A percentile compares a stretch with the other conserved stretches of the same genome.
These are phyloP conservation scores for Clunio marinus DNA, from an alignment of 2,888 invertebrate species.

Conservation along the genomic window DNA sequence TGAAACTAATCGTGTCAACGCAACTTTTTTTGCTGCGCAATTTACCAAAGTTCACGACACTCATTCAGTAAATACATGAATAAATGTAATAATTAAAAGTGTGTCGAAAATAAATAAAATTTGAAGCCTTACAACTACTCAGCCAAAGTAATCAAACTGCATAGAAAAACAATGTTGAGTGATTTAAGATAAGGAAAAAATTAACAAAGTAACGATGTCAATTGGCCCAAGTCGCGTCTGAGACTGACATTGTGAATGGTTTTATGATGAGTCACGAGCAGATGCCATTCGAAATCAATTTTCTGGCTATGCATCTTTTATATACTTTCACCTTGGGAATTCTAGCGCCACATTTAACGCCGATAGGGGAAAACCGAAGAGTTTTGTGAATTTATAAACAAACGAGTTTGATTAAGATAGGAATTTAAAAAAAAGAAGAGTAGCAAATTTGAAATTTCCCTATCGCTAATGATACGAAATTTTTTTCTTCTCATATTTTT, in stretches of 20 bases:
- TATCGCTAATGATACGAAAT: slow-evolving; percentile 18
- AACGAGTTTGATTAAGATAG: not conserved
- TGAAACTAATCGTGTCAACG: not conserved
- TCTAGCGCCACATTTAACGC: slow-evolving; percentile 14
- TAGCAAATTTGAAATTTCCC: not conserved
- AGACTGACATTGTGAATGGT: not conserved
- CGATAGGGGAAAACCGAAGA: not conserved
- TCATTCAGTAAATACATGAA: not conserved
- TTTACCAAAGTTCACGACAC: slow-evolving; percentile 8
- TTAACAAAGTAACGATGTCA: not conserved
- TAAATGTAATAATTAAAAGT: not conserved
- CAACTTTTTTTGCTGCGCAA: slow-evolving; percentile 8
- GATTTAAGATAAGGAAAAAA: not conserved
- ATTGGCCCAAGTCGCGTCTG: not conserved
- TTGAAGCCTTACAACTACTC: not conserved
- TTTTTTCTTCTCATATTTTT: not conserved
- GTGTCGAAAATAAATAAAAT: not conserved
- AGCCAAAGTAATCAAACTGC: not conserved
- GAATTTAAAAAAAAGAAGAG: not conserved
- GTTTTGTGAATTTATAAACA: not conserved
- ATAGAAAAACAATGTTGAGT: not conserved
- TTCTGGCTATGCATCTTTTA: not conserved
- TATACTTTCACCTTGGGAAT: slow-evolving; percentile 37
- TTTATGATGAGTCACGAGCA: not conserved
- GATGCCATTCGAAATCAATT: not conserved